These are phyloP conservation scores for Oscarella lobularis DNA, from an alignment of 37 sponge, comb jelly and placozoan genomes.

Conservation along the genomic window DNA sequence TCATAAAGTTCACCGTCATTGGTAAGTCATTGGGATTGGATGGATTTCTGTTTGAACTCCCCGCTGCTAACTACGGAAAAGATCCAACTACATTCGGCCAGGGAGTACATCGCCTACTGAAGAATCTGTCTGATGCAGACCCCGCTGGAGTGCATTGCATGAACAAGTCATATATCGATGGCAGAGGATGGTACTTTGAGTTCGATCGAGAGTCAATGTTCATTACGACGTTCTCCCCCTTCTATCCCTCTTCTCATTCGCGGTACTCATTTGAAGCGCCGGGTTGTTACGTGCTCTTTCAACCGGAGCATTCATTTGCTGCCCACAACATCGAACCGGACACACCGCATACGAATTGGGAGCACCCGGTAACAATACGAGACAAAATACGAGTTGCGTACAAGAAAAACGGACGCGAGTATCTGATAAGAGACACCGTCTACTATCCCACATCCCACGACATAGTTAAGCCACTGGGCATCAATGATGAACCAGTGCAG, in stretches of 20 bases:
- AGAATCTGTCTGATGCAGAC: constrained; percentile 33
- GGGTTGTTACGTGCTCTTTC: constrained; percentile 52
- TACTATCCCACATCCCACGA: constrained; percentile 67
- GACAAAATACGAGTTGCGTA: constrained; percentile 69
- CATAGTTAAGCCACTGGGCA: constrained; percentile 51
- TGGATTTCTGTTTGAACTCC: constrained; percentile 71
- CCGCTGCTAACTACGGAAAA: constrained; percentile 38
- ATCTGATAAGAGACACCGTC: constrained; percentile 50
- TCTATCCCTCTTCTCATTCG: constrained; percentile 56
- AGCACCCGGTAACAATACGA: constrained; percentile 36
- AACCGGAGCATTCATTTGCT: constrained; percentile 74
- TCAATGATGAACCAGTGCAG: constrained; percentile 19
- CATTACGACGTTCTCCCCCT: constrained; percentile 80
- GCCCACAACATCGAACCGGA: constrained; percentile 55
- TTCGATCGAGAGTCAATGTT: constrained; percentile 29
- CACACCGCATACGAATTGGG: constrained; percentile 80
- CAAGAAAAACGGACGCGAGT: constrained; percentile 42
- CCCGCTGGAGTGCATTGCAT: constrained; percentile 58
- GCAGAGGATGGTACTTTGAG: constrained; percentile 57
- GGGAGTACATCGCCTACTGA: constrained; percentile 45
- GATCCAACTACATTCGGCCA: constrained; percentile 39
- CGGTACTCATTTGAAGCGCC: constrained; percentile 56
- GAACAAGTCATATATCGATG: constrained; percentile 47
- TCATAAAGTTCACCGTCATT: constrained; percentile 51
- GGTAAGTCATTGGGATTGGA: constrained; percentile 37